Percentiles rank a stretch among this genome's conserved stretches.
These are phyloP conservation scores for Hydriomena furcata DNA, from an alignment of 2,888 invertebrate genomes.

Conservation along the genomic window DNA sequence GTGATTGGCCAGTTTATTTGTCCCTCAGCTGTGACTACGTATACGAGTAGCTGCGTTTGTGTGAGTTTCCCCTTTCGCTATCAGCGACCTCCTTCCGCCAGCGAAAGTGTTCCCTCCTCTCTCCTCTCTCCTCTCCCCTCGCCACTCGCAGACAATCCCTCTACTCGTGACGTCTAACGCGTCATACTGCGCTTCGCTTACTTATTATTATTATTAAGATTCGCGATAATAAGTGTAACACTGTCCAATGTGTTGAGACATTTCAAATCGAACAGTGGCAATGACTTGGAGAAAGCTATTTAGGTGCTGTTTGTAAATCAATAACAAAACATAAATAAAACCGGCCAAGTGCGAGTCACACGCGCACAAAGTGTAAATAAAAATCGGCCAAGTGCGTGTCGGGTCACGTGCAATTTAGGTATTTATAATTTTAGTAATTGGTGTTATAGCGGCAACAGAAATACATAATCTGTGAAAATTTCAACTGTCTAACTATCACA, in stretches of 20 bases:
- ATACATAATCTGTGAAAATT: too few relatives aligned
- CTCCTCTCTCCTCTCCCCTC: too few relatives aligned
- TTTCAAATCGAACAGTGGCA: too few relatives aligned
- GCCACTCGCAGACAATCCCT: not conserved
- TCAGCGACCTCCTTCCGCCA: slow-evolving; percentile 51
- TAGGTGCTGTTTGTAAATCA: not conserved
- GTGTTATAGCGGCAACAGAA: too few relatives aligned
- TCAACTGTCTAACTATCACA: too few relatives aligned
- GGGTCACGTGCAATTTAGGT: too few relatives aligned
- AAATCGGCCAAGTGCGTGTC: too few relatives aligned
- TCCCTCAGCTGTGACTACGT: slow-evolving; percentile 9
- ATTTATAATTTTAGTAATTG: too few relatives aligned
- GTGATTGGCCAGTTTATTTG: not conserved
- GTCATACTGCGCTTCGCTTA: not conserved
- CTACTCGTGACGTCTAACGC: slow-evolving; percentile 20
- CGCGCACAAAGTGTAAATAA: too few relatives aligned
- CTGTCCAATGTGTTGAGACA: not conserved
- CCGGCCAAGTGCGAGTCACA: too few relatives aligned
- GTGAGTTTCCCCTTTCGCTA: slow-evolving; percentile 54
- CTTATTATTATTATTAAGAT: too few relatives aligned
- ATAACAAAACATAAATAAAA: not conserved
- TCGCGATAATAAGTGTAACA: not conserved
- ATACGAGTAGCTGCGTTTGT: slow-evolving; percentile 12
- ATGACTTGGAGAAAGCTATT: not conserved
- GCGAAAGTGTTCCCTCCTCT: slow-evolving; percentile 50